Percentiles rank a stretch among this genome's conserved stretches.
Conservation (phyloP, 2,888 invertebrate species). For the Pollenia griseotomentosa region DNA sequence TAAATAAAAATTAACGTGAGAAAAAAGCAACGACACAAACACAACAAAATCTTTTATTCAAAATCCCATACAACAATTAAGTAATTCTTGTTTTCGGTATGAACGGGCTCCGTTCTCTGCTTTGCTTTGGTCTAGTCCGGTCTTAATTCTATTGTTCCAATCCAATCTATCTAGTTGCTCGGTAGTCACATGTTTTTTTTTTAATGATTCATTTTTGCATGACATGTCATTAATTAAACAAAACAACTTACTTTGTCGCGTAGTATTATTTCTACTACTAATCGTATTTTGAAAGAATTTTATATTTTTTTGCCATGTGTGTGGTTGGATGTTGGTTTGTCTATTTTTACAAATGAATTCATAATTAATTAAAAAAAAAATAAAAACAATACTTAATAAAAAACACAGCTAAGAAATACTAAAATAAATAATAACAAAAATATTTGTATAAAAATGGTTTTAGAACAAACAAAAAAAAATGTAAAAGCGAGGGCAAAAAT, state of each 20-base stretch:
- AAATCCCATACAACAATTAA: neutral
- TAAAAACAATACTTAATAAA: neutral
- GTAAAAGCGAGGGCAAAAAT: neutral
- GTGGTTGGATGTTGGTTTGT: constrained; percentile 14
- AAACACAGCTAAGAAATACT: constrained; percentile 10
- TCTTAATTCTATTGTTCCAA: constrained; percentile 41
- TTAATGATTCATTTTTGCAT: constrained; percentile 67
- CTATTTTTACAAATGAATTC: constrained; percentile 59
- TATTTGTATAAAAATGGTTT: neutral
- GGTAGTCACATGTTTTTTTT: constrained; percentile 38
- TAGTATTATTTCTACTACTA: constrained; percentile 16
- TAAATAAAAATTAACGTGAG: constrained; percentile 69
- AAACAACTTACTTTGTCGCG: constrained; percentile 42
- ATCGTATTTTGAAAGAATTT: constrained; percentile 10
- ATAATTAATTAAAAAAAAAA: constrained; percentile 65
- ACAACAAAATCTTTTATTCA: constrained; percentile 12
- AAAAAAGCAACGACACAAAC: constrained; percentile 34
- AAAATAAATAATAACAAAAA: constrained; percentile 13
- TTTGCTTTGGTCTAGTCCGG: neutral
- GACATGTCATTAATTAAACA: constrained; percentile 68
- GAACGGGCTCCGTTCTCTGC: neutral
- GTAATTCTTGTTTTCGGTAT: constrained; percentile 2
- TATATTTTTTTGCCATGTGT: constrained; percentile 24
- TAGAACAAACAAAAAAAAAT: constrained; percentile 12
- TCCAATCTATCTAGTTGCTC: constrained; percentile 5